phyloP scores from a whole-genome alignment of 2,113 vertebrate genomes.

The Neogobius melanostomus region DNA sequence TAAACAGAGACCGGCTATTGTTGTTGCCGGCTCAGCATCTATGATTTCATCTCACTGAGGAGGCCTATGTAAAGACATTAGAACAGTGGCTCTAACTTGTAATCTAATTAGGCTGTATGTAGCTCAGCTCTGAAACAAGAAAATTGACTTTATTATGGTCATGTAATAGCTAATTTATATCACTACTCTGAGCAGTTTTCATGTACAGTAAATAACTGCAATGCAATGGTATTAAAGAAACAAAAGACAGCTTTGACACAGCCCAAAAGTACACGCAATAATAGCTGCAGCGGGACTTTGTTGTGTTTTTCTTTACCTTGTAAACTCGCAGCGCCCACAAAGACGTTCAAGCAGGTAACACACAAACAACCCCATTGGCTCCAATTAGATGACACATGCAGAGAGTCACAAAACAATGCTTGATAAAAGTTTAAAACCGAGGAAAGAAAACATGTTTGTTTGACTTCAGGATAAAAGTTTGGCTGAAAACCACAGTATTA shows the following conservation, averaged over 20 bases:
- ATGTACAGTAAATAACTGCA: background rate
- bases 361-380: constrained; percentile 15
- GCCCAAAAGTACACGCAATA: constrained; percentile 21
- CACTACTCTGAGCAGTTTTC: background rate
- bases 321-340: constrained; percentile 38
- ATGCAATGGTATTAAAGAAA: background rate
- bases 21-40: constrained; percentile 16
- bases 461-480: background rate
- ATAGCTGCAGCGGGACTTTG: constrained; percentile 41
- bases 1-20: constrained; percentile 20
- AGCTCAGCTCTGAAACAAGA: background rate
- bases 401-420: constrained; percentile 17
- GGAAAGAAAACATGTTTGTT: background rate
- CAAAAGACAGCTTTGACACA: background rate
- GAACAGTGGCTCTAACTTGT: constrained; percentile 6
- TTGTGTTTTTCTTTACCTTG: constrained; percentile 27
- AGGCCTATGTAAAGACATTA: constrained; percentile 14
- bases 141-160: background rate
- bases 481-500: background rate
- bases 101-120: constrained; percentile 8
- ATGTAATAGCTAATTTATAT: background rate
- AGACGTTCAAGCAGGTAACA: constrained; percentile 25
- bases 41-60: constrained; percentile 11
- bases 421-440: background rate
- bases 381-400: constrained; percentile 8